Conservation (phyloP, 2,113 vertebrate species). For the Corydoras sp. region DNA sequence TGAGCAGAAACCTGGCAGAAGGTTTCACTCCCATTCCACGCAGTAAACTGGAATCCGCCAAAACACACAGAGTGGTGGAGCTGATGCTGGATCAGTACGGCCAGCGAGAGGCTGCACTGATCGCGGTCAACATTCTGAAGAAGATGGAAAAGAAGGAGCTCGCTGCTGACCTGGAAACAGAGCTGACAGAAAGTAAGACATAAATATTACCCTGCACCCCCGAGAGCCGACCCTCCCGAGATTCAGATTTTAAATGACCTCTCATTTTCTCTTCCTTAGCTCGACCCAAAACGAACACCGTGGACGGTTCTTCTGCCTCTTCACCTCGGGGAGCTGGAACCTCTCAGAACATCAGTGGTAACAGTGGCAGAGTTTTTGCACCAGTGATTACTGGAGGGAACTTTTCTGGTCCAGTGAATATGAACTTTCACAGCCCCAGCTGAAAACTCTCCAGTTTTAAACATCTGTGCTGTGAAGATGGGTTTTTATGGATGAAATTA, state of each 20-base stretch:
- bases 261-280: background rate
- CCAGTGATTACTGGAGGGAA: constrained; percentile 1
- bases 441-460: background rate
- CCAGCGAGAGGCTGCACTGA: background rate
- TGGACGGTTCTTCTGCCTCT: background rate
- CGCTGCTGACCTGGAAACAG: background rate
- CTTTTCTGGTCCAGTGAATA: background rate
- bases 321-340: background rate
- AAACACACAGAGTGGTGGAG: background rate
- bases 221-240: too few relatives aligned
- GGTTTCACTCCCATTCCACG: background rate
- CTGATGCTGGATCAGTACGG: constrained; percentile 9
- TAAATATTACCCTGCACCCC: background rate
- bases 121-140: background rate
- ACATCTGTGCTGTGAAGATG: background rate
- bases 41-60: background rate
- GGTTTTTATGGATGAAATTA: background rate
- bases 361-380: background rate
- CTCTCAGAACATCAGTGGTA: background rate
- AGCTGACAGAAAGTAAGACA: constrained; percentile 3
- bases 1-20: background rate
- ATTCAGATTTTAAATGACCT: background rate
- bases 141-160: background rate
- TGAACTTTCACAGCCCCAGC: background rate
- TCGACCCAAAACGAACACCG: too few relatives aligned